Percentiles rank a stretch among this genome's conserved stretches.
phyloP scores from a whole-genome alignment of 1,140 invertebrate genomes.

The Eurosta solidaginis region DNA sequence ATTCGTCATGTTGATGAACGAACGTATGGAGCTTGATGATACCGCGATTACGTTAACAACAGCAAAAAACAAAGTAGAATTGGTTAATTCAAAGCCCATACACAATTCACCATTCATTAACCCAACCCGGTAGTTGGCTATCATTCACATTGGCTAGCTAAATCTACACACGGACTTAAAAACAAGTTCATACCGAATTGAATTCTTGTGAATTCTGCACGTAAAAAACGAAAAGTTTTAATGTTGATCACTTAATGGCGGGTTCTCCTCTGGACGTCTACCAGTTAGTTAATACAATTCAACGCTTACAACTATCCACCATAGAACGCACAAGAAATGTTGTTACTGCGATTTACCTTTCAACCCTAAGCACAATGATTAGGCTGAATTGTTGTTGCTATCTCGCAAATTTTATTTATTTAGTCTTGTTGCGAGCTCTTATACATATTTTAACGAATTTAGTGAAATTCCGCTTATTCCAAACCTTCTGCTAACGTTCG shows the following conservation, averaged over 20 bases:
- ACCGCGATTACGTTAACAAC: not conserved
- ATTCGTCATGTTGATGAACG: no score
- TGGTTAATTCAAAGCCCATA: not conserved
- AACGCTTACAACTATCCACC: no score
- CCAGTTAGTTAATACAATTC: not conserved
- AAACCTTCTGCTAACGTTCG: no score
- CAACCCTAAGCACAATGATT: no score
- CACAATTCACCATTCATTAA: not conserved
- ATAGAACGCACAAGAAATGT: not conserved
- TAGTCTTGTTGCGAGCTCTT: no score
- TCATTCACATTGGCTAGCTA: not conserved
- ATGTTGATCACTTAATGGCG: constrained; percentile 7
- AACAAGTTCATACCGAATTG: not conserved
- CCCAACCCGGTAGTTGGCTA: not conserved
- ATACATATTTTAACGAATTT: no score
- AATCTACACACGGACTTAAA: not conserved
- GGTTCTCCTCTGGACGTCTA: not conserved
- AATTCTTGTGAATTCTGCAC: not conserved
- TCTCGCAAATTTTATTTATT: no score
- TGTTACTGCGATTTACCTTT: not conserved
- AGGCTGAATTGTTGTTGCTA: no score
- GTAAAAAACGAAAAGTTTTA: not conserved
- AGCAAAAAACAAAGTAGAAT: not conserved
- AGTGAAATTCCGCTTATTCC: no score
- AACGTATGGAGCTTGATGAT: not conserved